Conservation (phyloP, 2,888 invertebrate genomes). For the Caenorhabditis plicata region DNA sequence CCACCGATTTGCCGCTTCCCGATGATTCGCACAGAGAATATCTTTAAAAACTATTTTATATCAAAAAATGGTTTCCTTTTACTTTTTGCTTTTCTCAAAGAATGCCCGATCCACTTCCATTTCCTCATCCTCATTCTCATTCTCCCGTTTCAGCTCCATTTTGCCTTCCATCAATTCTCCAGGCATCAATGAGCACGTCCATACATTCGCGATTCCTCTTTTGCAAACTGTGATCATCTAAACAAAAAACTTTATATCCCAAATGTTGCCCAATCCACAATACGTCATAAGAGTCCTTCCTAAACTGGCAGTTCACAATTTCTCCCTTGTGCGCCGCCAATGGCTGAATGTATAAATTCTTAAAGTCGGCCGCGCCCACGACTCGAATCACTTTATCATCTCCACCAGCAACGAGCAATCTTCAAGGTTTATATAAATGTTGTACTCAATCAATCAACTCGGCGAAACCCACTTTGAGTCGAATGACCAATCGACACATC, state of each 20-base stretch:
- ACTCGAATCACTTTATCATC: constrained; percentile 82
- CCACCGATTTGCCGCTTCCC: constrained; percentile 51
- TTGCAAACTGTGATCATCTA: constrained; percentile 58
- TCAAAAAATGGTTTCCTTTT: not conserved
- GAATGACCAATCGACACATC: constrained; percentile 86
- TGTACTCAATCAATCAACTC: not conserved
- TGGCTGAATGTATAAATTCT: constrained; percentile 78
- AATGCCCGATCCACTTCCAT: constrained; percentile 19
- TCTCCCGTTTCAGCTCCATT: constrained; percentile 21
- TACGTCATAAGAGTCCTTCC: constrained; percentile 81
- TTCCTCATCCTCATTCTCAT: constrained; percentile 14
- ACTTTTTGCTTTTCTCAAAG: constrained; percentile 47
- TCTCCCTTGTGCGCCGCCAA: constrained; percentile 83
- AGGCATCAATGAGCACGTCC: constrained; percentile 45
- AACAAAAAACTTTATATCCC: constrained; percentile 9
- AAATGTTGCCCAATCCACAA: constrained; percentile 10
- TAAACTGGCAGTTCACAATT: constrained; percentile 85
- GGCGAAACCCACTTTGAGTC: constrained; percentile 76
- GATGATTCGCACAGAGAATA: constrained; percentile 70
- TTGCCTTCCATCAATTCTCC: constrained; percentile 46
- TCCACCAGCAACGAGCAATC: constrained; percentile 82
- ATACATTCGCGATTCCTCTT: constrained; percentile 50
- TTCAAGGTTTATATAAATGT: constrained; percentile 11
- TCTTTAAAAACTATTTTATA: constrained; percentile 67
- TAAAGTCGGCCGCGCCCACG: constrained; percentile 77